Evolutionary conservation across 2,888 invertebrate genomes (phyloP).

Genomic region (Pandemis corylana): DNA sequence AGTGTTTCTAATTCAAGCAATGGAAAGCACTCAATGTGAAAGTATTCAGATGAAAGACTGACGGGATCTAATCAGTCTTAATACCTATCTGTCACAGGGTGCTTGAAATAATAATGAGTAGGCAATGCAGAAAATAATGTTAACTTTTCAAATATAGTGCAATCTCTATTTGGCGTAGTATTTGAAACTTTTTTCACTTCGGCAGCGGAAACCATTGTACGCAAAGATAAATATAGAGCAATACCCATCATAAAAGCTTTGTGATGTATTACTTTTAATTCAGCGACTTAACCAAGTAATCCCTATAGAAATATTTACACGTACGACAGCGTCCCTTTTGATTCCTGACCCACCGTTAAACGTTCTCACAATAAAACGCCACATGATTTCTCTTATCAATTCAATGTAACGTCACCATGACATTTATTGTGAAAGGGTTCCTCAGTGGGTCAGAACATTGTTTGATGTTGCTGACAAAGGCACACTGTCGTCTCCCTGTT

Average conservation of each 20-base stretch:
- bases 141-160: too few relatives aligned
- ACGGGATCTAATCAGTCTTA: slow-evolving; percentile 1
- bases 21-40: slow-evolving; percentile 21
- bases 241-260: too few relatives aligned
- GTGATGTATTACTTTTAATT: not conserved
- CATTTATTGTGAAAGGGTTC: too few relatives aligned
- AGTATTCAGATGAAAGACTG: slow-evolving; percentile 2
- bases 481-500: not conserved
- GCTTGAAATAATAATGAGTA: not conserved
- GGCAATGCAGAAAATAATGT: not conserved
- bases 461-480: not conserved
- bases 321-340: not conserved
- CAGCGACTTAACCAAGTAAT: not conserved
- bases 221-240: too few relatives aligned
- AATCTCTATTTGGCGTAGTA: not conserved
- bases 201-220: too few relatives aligned
- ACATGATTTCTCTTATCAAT: too few relatives aligned
- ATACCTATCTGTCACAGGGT: not conserved
- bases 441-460: too few relatives aligned
- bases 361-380: too few relatives aligned
- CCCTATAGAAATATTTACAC: not conserved
- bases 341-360: too few relatives aligned
- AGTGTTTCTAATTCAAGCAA: slow-evolving; percentile 19
- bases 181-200: not conserved
- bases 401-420: too few relatives aligned